These are phyloP conservation scores for Diorhabda elongata DNA, from an alignment of 1,140 invertebrate species.

Conservation along the genomic window DNA sequence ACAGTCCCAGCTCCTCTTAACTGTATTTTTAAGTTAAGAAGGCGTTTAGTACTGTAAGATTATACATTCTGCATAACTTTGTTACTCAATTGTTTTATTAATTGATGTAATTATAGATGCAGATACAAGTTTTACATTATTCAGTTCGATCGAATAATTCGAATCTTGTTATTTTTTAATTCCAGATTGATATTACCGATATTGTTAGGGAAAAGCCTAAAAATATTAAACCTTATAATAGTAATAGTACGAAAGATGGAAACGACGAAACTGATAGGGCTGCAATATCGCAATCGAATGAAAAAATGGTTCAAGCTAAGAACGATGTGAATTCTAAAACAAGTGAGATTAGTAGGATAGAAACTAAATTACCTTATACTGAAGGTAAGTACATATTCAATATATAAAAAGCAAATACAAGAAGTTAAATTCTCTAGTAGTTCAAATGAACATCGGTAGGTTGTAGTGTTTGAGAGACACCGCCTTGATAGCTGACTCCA, in stretches of 20 bases:
- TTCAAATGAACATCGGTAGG: too few species aligned
- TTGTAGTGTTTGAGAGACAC: too few species aligned
- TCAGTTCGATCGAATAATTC: too few species aligned
- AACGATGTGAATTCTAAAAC: conserved; percentile 38
- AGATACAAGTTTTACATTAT: neutral
- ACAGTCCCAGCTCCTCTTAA: conserved; percentile 4
- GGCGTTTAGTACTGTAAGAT: conserved; percentile 1
- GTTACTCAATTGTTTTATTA: neutral
- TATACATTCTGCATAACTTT: neutral
- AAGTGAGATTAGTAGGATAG: conserved; percentile 14
- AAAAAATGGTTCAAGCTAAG: conserved; percentile 35
- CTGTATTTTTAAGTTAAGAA: neutral
- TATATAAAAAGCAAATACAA: too few species aligned
- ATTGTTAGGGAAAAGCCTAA: conserved; percentile 41
- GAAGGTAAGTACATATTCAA: conserved; percentile 33
- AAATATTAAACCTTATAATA: conserved; percentile 26
- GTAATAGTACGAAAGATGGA: conserved; percentile 16
- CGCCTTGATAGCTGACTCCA: too few species aligned
- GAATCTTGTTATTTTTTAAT: neutral
- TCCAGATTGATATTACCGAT: conserved; percentile 40
- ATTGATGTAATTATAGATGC: conserved; percentile 9
- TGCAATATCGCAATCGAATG: neutral
- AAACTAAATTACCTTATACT: conserved; percentile 36
- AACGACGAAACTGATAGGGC: conserved; percentile 40
- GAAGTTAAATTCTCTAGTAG: too few species aligned